Percentiles rank a stretch among this genome's conserved stretches.
phyloP scores from a whole-genome alignment of 2,113 vertebrate species.

The Tyto alba region DNA sequence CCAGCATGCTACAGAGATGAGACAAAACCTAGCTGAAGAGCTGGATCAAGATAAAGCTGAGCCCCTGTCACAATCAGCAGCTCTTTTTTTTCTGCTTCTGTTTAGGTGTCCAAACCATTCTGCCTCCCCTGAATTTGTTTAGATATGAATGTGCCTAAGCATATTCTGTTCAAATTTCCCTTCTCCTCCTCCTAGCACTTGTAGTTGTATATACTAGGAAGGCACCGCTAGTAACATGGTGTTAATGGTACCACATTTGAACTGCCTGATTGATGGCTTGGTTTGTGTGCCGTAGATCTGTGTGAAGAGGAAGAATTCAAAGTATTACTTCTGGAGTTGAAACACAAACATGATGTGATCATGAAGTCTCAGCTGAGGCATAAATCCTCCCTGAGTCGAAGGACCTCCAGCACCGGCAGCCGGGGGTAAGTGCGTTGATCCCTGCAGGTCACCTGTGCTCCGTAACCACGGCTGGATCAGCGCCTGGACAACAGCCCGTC shows the following conservation, averaged over 20 bases:
- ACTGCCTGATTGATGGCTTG: neutral
- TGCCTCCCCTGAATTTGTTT: neutral
- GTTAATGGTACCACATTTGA: neutral
- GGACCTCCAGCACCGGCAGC: constrained; percentile 93
- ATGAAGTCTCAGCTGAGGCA: constrained; percentile 98
- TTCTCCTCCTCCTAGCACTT: neutral
- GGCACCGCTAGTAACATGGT: neutral
- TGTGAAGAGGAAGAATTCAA: constrained; percentile 97
- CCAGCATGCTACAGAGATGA: neutral
- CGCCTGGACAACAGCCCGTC: too few species aligned
- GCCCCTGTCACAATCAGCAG: neutral
- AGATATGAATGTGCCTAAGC: neutral
- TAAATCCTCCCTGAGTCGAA: constrained; percentile 91
- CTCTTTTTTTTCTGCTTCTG: neutral
- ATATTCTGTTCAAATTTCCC: neutral
- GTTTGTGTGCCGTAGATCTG: constrained; percentile 75
- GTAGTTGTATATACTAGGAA: neutral
- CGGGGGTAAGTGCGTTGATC: constrained; percentile 80
- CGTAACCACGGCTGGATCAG: too few species aligned
- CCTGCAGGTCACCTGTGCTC: neutral
- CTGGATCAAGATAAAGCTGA: neutral
- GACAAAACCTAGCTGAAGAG: neutral
- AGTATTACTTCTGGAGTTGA: constrained; percentile 89
- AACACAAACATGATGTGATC: constrained; percentile 96
- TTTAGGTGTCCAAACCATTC: neutral